Conservation (phyloP, 37 sponge, comb jelly and placozoan species). For the Lycopodina hypogea region DNA sequence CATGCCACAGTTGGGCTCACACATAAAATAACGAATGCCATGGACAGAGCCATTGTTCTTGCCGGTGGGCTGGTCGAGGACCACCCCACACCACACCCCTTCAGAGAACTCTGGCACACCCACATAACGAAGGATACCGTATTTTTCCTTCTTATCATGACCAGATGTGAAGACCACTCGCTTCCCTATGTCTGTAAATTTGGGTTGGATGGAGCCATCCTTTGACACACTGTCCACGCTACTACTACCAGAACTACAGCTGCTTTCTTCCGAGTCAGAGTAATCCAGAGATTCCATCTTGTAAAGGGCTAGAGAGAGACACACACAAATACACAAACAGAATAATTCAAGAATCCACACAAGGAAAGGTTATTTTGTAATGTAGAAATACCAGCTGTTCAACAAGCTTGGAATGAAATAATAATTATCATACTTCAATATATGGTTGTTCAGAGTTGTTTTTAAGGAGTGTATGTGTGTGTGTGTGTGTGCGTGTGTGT, state of each 20-base stretch:
- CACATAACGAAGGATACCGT: constrained; percentile 43
- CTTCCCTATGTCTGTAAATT: constrained; percentile 51
- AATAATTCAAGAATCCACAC: no score
- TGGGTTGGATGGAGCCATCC: not conserved
- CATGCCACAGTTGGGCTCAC: constrained; percentile 48
- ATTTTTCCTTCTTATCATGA: constrained; percentile 42
- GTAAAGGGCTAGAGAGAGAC: constrained; percentile 9
- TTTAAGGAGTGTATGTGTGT: no score
- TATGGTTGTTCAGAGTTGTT: no score
- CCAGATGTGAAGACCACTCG: constrained; percentile 43
- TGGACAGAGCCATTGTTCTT: constrained; percentile 59
- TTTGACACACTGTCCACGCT: not conserved
- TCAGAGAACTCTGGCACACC: constrained; percentile 58
- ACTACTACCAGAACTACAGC: not conserved
- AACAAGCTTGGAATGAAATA: no score
- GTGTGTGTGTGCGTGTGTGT: no score
- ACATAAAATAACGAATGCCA: constrained; percentile 64
- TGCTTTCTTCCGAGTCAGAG: not conserved
- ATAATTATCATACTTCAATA: no score
- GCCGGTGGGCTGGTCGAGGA: constrained; percentile 43
- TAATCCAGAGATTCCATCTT: constrained; percentile 5
- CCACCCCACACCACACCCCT: constrained; percentile 65
- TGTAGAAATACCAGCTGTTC: no score
- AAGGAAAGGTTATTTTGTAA: no score
- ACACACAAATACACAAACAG: no score